A percentile compares a stretch with the other conserved stretches of the same genome.
phyloP scores from a whole-genome alignment of 2,797 vertebrate species.

The Sebastes kiyomatsui region DNA sequence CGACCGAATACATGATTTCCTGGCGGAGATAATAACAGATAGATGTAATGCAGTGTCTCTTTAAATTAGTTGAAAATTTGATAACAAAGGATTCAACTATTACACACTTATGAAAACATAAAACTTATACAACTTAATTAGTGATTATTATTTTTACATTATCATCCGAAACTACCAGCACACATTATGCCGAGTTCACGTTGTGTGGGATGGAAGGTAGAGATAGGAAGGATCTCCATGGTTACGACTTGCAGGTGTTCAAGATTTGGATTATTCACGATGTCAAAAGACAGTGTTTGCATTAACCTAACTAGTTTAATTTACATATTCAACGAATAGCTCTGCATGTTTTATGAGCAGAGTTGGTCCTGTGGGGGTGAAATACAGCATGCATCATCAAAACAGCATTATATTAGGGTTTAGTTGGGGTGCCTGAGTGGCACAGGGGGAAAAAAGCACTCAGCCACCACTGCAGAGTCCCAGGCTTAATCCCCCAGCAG shows the following conservation, averaged over 20 bases:
- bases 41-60: neutral
- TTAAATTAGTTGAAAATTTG: neutral
- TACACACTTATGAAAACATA: neutral
- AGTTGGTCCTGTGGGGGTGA: neutral
- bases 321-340: neutral
- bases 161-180: neutral
- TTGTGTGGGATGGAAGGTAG: neutral
- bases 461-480: neutral
- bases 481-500: conserved; percentile 19
- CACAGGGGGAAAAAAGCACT: neutral
- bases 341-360: neutral
- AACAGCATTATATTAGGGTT: neutral
- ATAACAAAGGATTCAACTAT: neutral
- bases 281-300: neutral
- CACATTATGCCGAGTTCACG: neutral
- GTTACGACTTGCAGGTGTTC: neutral
- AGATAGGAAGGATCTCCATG: neutral
- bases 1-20: too few relatives aligned
- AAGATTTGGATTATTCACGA: neutral
- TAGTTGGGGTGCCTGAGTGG: neutral
- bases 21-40: neutral
- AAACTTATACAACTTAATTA: too few relatives aligned
- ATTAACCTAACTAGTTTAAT: neutral
- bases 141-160: neutral
- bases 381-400: neutral